Evolutionary conservation across 2,888 invertebrate genomes (phyloP), one percentile per base, ranked within the genome.

Genomic region (Clostera curtula): DNA sequence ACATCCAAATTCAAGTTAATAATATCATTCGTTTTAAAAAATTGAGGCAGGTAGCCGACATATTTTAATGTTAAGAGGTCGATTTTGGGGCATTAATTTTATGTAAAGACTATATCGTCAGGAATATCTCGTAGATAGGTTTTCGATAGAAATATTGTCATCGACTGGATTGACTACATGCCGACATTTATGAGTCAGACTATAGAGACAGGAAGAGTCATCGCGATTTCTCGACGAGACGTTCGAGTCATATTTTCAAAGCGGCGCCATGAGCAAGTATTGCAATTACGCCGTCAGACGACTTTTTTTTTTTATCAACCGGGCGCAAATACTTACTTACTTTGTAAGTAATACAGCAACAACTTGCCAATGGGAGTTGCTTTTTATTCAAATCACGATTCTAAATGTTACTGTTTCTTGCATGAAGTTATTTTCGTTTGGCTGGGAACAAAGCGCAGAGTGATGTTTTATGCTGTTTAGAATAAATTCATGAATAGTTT

Each of bases 201-300:
- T 21, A 18, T 20, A 29, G 5, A 41, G 34, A 43, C 46, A 42
- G 53, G 46, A 53, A 57, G 49, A 55, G 43, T 45, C 49, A 48
- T 43, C 45, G 45, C 52, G 47, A 46, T 54, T 52, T 52, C 57
- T 50, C 40, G 38, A 26, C 43, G 17, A 19, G 20, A 12, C 29
- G 43, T 42, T 30, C 48, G 46, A 53, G 40, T 57, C 54, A 52
- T 54, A 45, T 49, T 48, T 49, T 35, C 42, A 35, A 24, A 46
- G 56, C 59, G 59, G 48, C 56, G 43, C 43, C 42, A 41, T 30
- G 36, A 43, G 53, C 56, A 50, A 53, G 46, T 46, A 56, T 62
- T 59, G 58, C 56, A 60, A 62, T 63, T 61, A 58, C 47, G 43
- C 43, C 33, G 40, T 34, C 43, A 49, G 43, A 31, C 36, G 36